Conservation (phyloP, 2,797 vertebrate genomes). For the Lindbergichthys nudifrons region DNA sequence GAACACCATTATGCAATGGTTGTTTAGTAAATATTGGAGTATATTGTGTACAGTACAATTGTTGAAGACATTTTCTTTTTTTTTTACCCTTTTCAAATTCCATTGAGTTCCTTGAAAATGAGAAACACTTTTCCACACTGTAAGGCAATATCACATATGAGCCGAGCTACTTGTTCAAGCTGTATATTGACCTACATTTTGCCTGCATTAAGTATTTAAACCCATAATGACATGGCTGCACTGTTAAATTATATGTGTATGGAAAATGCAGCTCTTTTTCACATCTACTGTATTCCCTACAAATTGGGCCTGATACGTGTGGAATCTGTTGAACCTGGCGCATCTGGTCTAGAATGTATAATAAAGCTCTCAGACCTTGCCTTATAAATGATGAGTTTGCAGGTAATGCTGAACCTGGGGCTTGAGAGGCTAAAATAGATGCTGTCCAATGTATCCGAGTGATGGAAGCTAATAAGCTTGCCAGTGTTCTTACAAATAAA, state of each 20-base stretch:
- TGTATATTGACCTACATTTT: neutral
- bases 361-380: neutral
- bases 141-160: neutral
- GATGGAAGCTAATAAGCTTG: constrained; percentile 25
- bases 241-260: neutral
- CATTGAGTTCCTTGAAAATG: neutral
- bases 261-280: neutral
- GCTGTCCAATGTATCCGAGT: neutral
- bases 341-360: neutral
- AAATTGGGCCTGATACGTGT: neutral
- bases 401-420: neutral
- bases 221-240: neutral
- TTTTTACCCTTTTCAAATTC: neutral
- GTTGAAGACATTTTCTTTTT: neutral
- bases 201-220: neutral
- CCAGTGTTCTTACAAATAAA: constrained; percentile 1
- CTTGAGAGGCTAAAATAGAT: constrained; percentile 1
- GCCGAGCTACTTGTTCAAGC: neutral
- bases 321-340: neutral
- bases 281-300: neutral
- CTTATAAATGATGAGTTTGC: neutral
- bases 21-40: neutral
- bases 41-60: neutral
- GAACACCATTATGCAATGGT: neutral
- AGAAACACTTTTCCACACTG: neutral